Evolutionary conservation across 2,888 invertebrate species (phyloP), one percentile per base, ranked within the genome.

Genomic region (Perithous albicinctus): DNA sequence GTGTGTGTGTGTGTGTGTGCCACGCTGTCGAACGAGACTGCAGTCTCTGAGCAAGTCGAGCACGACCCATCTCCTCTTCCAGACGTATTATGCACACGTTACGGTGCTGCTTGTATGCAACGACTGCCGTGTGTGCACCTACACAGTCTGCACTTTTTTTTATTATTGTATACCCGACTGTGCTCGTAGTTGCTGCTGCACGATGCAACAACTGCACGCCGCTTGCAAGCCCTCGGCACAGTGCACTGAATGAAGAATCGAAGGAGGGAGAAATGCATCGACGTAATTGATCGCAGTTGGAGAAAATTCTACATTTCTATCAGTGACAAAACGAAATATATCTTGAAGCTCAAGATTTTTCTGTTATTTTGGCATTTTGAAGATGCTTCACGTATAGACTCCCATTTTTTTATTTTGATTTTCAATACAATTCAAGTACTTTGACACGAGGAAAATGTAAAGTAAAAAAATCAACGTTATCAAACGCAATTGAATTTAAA

Each of bases 61-160:
- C 66, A 66, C 66, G 46, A 66, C 66, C 46, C 66, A 66, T 66
- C 66, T 66, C 66, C 66, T 66, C 66, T 46, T 46, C 66, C 66
- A 66, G 66, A 66, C 66, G 66, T 66, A 66, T 66, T 66, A 66
- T 66, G 66, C 66, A 66, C 66, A 66, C 66, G 43, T 66, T 66
- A 46, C 26, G 26, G 32, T 15, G 66, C 29, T 29, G 41, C 64
- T 15, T 46, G 26, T 46, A 12, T 20, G 8, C 38, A 35, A 2
- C 61, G 61, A 5, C 10, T 61, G 23, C 63, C 63, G 41, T 23
- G 63, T 15, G 10, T 32, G 10, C 12, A 38, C 38, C 15, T 61
- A 61, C 23, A 63, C 41, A 63, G 41, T 23, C 35, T 41, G 38
- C 23, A 66, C 46, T 66, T 46, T 66, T 41, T n/a, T n/a, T n/a